These are phyloP conservation scores for Periplaneta americana DNA, from an alignment of 1,140 invertebrate genomes.

Conservation along the genomic window DNA sequence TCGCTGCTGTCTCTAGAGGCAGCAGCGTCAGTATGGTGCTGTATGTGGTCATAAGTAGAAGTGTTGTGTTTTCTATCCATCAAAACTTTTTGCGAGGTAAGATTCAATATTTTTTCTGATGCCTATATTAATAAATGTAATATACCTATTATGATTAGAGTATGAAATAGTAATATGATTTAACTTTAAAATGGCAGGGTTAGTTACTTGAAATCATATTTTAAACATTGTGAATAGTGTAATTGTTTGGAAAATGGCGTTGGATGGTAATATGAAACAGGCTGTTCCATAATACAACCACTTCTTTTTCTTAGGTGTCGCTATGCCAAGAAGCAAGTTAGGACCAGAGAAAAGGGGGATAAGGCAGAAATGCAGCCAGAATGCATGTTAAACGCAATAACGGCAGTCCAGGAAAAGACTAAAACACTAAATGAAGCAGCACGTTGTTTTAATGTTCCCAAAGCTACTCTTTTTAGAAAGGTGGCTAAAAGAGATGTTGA, in stretches of 20 bases:
- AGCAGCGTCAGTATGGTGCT: neutral
- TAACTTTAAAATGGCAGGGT: neutral
- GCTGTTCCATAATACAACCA: neutral
- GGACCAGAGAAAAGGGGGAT: neutral
- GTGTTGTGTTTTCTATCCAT: neutral
- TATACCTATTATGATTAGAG: neutral
- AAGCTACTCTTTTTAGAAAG: neutral
- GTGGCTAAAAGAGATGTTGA: neutral
- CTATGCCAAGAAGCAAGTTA: neutral
- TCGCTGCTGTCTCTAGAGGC: neutral
- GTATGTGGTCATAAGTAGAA: neutral
- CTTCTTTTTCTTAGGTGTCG: neutral
- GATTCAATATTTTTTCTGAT: neutral
- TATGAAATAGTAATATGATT: neutral
- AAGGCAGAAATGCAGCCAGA: neutral
- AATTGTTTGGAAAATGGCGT: neutral
- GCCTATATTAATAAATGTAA: neutral
- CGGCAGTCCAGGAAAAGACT: neutral
- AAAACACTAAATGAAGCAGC: neutral
- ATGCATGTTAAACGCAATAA: neutral
- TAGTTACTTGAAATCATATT: neutral
- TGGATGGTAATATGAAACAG: neutral
- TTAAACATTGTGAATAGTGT: neutral
- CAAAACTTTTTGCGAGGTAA: neutral
- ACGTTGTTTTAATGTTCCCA: neutral